phyloP scores from a whole-genome alignment of 2,113 vertebrate genomes.

The Phaethornis superciliosus region DNA sequence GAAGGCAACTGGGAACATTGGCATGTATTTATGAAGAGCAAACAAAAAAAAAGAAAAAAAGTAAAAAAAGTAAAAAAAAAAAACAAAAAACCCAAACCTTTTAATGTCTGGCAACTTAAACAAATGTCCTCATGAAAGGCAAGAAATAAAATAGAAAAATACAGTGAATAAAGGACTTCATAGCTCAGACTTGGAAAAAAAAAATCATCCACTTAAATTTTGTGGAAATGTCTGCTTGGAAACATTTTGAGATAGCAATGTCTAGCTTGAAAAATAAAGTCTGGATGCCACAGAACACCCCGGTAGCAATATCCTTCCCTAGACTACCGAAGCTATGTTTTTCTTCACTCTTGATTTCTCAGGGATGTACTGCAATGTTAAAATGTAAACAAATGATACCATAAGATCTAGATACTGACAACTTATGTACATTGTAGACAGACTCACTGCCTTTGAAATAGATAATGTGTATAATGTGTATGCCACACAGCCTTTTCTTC shows the following conservation, averaged over 20 bases:
- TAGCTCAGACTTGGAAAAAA: not conserved
- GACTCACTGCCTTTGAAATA: not conserved
- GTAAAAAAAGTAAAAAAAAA: too few relatives aligned
- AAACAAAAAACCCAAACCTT: too few relatives aligned
- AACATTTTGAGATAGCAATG: not conserved
- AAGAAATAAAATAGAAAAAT: not conserved
- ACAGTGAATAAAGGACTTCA: not conserved
- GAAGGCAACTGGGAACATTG: not conserved
- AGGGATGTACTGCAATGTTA: not conserved
- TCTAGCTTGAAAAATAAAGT: not conserved
- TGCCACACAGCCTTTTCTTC: not conserved
- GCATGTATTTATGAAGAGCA: not conserved
- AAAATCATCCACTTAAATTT: fast-evolving
- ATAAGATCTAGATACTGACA: not conserved
- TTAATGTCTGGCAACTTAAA: not conserved
- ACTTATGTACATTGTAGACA: not conserved
- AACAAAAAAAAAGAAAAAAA: too few relatives aligned
- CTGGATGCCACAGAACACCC: not conserved
- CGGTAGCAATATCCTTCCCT: not conserved
- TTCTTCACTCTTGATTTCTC: not conserved
- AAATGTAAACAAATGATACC: not conserved
- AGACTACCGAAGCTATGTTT: not conserved
- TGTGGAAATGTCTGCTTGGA: not conserved
- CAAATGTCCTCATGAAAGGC: not conserved
- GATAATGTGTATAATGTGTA: not conserved